phyloP scores from a whole-genome alignment of 2,888 invertebrate species.

The Nymphalis urticae region DNA sequence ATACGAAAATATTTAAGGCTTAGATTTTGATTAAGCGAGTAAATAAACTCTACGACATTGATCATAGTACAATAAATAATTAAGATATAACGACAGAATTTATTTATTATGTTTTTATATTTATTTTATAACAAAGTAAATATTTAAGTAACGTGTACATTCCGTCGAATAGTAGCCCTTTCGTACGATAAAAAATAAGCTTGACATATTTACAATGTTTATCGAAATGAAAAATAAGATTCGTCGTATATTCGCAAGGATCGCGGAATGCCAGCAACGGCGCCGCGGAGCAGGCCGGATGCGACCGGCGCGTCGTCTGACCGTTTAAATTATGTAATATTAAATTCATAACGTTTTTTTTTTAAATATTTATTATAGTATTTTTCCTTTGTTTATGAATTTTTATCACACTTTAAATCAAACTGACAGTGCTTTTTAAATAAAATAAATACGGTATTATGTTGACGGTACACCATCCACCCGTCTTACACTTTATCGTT shows the following conservation, averaged over 20 bases:
- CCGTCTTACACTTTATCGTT: no score
- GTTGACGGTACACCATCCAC: no score
- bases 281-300: slow-evolving; percentile 43
- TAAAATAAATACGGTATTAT: no score
- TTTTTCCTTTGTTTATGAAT: slow-evolving; percentile 21
- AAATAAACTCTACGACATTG: no score
- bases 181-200: not conserved
- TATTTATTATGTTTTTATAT: not conserved
- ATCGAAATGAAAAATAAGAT: not conserved
- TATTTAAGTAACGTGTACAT: not conserved
- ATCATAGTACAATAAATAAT: no score
- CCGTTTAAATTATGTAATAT: slow-evolving; percentile 71
- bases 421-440: no score
- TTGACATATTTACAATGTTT: slow-evolving; percentile 5
- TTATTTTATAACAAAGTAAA: not conserved
- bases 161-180: not conserved
- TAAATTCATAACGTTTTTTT: slow-evolving; percentile 59
- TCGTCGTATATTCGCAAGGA: slow-evolving; percentile 21
- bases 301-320: slow-evolving; percentile 46
- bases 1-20: no score
- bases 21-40: no score
- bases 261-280: slow-evolving; percentile 46
- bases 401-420: not conserved
- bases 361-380: slow-evolving; percentile 49
- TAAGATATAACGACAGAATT: no score